Evolutionary conservation across 2,113 vertebrate species (phyloP).

Genomic region (Pangasianodon gigas): DNA sequence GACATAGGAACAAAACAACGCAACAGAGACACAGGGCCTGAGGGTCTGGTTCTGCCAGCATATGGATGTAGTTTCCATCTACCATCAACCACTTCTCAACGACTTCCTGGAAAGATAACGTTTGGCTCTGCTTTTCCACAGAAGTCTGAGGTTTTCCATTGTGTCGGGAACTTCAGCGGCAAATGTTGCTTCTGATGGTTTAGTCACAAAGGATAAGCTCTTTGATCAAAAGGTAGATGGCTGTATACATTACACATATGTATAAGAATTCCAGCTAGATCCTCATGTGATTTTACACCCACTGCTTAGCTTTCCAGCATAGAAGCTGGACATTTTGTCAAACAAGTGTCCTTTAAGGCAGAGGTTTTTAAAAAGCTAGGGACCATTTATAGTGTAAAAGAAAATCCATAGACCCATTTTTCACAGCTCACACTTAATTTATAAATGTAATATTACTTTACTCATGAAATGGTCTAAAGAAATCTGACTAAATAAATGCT

Average conservation of each 20-base stretch:
- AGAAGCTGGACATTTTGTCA: background rate
- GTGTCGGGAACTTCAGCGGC: background rate
- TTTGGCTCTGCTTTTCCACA: conserved; percentile 26
- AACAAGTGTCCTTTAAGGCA: background rate
- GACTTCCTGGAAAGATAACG: conserved; percentile 42
- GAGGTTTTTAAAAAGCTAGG: background rate
- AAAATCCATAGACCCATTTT: background rate
- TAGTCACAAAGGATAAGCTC: conserved; percentile 6
- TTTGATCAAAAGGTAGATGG: conserved; percentile 10
- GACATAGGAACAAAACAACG: conserved; percentile 2
- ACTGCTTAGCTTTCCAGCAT: background rate
- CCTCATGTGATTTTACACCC: background rate
- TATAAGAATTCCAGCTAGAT: background rate
- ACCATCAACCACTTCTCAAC: conserved; percentile 19
- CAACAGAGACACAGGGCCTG: background rate
- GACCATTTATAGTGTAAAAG: background rate
- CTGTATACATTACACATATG: conserved; percentile 8
- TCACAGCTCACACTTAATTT: background rate
- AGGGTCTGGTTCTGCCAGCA: conserved; percentile 10
- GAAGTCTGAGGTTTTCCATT: conserved; percentile 40
- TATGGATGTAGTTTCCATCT: conserved; percentile 40
- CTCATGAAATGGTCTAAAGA: background rate
- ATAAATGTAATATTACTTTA: background rate
- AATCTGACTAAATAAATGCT: background rate
- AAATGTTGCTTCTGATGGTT: conserved; percentile 1